phyloP scores from a whole-genome alignment of 2,888 invertebrate species.

The Drosophila trichaetosa region DNA sequence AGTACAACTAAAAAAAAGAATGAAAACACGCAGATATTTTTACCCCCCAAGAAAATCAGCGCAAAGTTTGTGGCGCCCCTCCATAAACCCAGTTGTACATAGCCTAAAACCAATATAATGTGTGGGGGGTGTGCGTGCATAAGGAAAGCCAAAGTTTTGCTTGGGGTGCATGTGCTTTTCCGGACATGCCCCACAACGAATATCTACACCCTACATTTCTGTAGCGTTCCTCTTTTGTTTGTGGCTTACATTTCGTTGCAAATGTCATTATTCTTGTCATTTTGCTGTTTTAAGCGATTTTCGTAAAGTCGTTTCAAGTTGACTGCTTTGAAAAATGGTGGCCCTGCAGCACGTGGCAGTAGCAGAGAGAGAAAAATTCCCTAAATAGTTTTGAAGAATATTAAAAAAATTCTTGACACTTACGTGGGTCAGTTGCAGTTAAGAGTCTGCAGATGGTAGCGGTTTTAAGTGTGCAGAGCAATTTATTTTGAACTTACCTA shows the following conservation, averaged over 20 bases:
- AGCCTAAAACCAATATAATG: constrained; percentile 66
- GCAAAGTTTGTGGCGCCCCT: constrained; percentile 65
- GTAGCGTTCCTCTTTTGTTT: constrained; percentile 27
- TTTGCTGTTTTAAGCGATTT: constrained; percentile 79
- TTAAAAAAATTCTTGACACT: constrained; percentile 62
- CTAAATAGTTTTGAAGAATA: constrained; percentile 57
- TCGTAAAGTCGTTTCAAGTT: constrained; percentile 77
- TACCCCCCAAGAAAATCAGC: constrained; percentile 63
- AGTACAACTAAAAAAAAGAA: constrained; percentile 5
- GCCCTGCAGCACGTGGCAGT: constrained; percentile 26
- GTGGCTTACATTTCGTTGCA: constrained; percentile 68
- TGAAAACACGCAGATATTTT: constrained; percentile 11
- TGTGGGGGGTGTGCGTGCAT: constrained; percentile 33
- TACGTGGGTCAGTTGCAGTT: constrained; percentile 33
- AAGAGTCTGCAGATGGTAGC: neutral
- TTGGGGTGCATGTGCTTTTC: constrained; percentile 58
- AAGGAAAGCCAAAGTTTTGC: constrained; percentile 71
- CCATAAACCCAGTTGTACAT: constrained; percentile 37
- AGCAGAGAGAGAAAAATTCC: constrained; percentile 18
- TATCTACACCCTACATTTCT: constrained; percentile 39
- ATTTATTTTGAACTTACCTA: constrained; percentile 44
- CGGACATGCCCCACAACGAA: constrained; percentile 19
- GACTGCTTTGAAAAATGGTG: constrained; percentile 72
- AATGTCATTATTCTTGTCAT: constrained; percentile 80
- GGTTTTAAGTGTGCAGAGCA: constrained; percentile 7